Conservation (phyloP, 2,113 vertebrate species). For the Dasyurus viverrinus region DNA sequence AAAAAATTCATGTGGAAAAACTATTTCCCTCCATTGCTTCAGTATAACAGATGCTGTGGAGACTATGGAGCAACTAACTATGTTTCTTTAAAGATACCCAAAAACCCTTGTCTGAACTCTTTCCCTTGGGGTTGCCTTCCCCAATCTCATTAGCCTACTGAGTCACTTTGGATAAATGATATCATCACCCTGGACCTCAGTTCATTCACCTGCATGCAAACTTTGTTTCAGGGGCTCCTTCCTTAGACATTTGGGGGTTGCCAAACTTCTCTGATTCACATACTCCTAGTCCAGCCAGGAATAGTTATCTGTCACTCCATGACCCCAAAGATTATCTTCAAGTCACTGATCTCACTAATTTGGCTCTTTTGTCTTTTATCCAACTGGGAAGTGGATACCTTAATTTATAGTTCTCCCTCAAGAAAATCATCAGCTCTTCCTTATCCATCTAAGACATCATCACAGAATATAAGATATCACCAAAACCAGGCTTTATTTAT, state of each 20-base stretch:
- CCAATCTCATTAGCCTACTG: not conserved
- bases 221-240: not conserved
- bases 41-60: not conserved
- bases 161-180: not conserved
- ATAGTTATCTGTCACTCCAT: not conserved
- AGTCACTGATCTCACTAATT: not conserved
- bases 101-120: not conserved
- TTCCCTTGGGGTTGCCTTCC: not conserved
- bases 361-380: not conserved
- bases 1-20: not conserved
- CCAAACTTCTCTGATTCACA: not conserved
- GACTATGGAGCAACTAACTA: not conserved
- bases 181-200: not conserved
- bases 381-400: not conserved
- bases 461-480: not conserved
- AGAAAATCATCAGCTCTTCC: not conserved
- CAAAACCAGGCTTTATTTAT: not conserved
- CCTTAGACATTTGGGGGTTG: not conserved
- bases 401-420: not conserved
- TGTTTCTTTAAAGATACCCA: not conserved
- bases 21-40: not conserved
- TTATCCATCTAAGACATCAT: not conserved
- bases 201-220: not conserved
- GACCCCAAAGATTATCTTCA: not conserved
- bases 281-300: not conserved